Evolutionary conservation across 2,797 vertebrate species (phyloP), one percentile per base, ranked within the genome.

Genomic region (Phoebastria nigripes): DNA sequence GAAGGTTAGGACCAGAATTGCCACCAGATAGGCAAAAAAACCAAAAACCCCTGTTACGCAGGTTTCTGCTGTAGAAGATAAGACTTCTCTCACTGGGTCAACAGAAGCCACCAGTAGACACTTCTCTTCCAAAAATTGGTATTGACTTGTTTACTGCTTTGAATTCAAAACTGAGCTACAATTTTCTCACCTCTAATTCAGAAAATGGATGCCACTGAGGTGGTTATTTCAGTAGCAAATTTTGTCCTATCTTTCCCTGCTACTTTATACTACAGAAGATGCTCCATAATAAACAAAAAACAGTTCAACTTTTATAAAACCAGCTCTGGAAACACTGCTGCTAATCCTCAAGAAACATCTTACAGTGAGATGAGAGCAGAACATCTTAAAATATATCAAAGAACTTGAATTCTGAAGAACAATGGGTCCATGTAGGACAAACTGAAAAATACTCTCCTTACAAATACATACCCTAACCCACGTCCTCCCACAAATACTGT

Each of bases 11-110:
- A 74, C 5, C 29, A 78, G 44, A 54, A 85, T 1, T 69, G 15
- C 13, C 62, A 76, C 7, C n/a, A 82, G 42, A 86, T 0, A 52
- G 14, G 24, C 4, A 71, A 62, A 70, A 80, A 67, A 62, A 63
- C 37, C 37, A 31, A 14, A 6, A 39, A 87, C 35, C 11, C 15
- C 66, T 2, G 19, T 74, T 67, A 52, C 0, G 0, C 16, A 63
- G 19, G 31, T 44, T 79, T 87, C 31, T 78, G 41, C 28, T 82
- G 56, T 17, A 86, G 18, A 78, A 70, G 37, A 35, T 25, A 37
- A 15, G 20, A 44, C 20, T 67, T 73, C 35, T 56, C 2, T 3
- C 54, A 66, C 17, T 42, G 29, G 39, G 29, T 25, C 28, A 91
- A 41, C 37, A 70, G 26, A 69, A 89, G 69, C 13, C 29, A 73